phyloP scores from a whole-genome alignment of 92 coral and sea anemone genomes.

The Palythoa grandis region DNA sequence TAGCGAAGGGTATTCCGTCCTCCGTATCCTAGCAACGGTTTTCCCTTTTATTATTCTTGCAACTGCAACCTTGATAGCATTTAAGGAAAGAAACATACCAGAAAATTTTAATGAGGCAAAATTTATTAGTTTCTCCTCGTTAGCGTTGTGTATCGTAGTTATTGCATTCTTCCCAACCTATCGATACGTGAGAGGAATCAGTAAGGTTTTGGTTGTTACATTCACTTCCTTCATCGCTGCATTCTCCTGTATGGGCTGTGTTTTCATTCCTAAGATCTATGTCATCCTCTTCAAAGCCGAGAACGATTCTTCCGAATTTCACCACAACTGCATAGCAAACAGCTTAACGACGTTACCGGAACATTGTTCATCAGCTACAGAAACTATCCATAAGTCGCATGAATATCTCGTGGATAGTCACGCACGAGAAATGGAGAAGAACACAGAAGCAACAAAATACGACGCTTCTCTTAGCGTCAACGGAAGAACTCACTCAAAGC shows the following conservation, averaged over 20 bases:
- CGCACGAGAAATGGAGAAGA: background rate
- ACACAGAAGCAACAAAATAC: background rate
- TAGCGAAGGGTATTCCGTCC: conserved; percentile 60
- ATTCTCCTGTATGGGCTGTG: conserved; percentile 83
- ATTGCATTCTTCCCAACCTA: conserved; percentile 93
- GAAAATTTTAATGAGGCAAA: conserved; percentile 91
- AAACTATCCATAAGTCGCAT: background rate
- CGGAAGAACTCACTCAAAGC: conserved; percentile 2
- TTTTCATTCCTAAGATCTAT: conserved; percentile 1
- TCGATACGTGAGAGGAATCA: conserved; percentile 87
- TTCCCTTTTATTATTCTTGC: conserved; percentile 73
- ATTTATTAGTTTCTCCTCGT: conserved; percentile 87
- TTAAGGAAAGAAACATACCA: conserved; percentile 80
- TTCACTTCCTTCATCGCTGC: conserved; percentile 78
- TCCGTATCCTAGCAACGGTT: conserved; percentile 71
- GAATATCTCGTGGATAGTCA: background rate
- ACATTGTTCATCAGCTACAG: background rate
- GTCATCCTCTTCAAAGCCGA: background rate
- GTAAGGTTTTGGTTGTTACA: conserved; percentile 80
- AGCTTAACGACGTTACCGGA: background rate
- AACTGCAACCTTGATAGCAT: conserved; percentile 77
- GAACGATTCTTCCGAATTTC: background rate
- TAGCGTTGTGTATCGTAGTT: conserved; percentile 84
- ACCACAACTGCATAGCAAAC: background rate
- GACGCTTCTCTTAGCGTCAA: background rate